Evolutionary conservation across 2,888 invertebrate species (phyloP).

Genomic region (Nemotelus nigrinus): DNA sequence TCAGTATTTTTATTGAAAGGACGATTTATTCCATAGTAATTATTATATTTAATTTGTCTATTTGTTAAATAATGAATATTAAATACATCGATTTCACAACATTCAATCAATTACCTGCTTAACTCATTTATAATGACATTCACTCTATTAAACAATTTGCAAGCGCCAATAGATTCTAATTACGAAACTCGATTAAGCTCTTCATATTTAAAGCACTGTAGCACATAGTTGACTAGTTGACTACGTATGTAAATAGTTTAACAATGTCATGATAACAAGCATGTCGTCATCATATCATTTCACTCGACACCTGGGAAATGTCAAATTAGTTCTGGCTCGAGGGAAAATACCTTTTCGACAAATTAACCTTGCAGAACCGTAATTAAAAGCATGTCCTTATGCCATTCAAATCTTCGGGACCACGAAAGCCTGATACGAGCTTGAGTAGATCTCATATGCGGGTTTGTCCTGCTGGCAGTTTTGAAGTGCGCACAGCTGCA

Average conservation of each 20-base stretch:
- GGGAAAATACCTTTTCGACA: constrained; percentile 27
- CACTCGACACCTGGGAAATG: constrained; percentile 4
- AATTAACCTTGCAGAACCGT: constrained; percentile 32
- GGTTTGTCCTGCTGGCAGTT: too few species aligned
- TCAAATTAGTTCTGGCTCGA: constrained; percentile 12
- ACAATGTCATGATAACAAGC: not conserved
- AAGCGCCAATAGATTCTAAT: not conserved
- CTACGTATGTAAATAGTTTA: not conserved
- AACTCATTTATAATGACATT: too few species aligned
- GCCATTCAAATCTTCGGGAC: not conserved
- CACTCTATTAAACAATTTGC: too few species aligned
- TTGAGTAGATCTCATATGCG: too few species aligned
- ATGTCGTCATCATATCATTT: not conserved
- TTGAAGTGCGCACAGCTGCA: too few species aligned
- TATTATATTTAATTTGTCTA: too few species aligned
- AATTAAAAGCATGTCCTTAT: constrained; percentile 29
- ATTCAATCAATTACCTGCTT: too few species aligned
- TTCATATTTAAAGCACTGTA: not conserved
- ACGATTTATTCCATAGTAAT: too few species aligned
- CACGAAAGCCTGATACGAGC: too few species aligned
- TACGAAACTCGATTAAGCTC: constrained; percentile 3
- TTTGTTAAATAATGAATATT: too few species aligned
- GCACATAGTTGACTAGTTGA: not conserved
- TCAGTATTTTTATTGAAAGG: too few species aligned
- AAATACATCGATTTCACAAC: too few species aligned